Conservation (phyloP, 2,797 vertebrate genomes). For the Paedocypris micromegethes region DNA sequence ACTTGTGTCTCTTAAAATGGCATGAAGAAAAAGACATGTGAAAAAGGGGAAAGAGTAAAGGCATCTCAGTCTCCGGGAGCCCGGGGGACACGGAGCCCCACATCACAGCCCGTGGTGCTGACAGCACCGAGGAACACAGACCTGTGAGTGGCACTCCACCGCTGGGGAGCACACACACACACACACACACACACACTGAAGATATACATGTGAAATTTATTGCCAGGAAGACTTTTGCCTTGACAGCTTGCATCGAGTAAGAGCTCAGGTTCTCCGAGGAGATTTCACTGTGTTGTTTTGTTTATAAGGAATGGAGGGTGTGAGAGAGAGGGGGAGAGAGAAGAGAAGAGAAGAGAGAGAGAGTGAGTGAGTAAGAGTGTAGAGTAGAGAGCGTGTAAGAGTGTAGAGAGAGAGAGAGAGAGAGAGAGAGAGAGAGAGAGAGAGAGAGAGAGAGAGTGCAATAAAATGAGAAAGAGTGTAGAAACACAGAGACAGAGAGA, state of each 20-base stretch:
- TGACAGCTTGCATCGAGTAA: conserved; percentile 11
- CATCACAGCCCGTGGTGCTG: conserved; percentile 56
- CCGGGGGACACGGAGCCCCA: conserved; percentile 49
- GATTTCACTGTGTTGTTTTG: conserved; percentile 8
- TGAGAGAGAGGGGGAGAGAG: neutral
- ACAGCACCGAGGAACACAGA: conserved; percentile 56
- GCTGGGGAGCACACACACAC: conserved; percentile 51
- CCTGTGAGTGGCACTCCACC: conserved; percentile 53
- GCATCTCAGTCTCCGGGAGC: conserved; percentile 45
- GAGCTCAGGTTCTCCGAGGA: conserved; percentile 15
- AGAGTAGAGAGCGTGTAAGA: no score
- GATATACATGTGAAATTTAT: conserved; percentile 56
- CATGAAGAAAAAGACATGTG: conserved; percentile 49
- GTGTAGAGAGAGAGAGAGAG: no score
- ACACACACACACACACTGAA: conserved; percentile 50
- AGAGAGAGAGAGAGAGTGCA: no score
- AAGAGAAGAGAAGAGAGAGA: neutral
- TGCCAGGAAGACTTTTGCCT: conserved; percentile 25
- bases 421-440: no score
- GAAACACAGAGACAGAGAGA: no score
- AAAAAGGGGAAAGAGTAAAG: conserved; percentile 48
- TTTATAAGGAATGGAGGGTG: conserved; percentile 1
- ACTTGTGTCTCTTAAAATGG: conserved; percentile 48
- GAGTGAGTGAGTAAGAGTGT: no score
- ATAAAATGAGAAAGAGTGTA: no score